Evolutionary conservation across 2,113 vertebrate genomes (phyloP).

Genomic region (Siphamia tubifer): DNA sequence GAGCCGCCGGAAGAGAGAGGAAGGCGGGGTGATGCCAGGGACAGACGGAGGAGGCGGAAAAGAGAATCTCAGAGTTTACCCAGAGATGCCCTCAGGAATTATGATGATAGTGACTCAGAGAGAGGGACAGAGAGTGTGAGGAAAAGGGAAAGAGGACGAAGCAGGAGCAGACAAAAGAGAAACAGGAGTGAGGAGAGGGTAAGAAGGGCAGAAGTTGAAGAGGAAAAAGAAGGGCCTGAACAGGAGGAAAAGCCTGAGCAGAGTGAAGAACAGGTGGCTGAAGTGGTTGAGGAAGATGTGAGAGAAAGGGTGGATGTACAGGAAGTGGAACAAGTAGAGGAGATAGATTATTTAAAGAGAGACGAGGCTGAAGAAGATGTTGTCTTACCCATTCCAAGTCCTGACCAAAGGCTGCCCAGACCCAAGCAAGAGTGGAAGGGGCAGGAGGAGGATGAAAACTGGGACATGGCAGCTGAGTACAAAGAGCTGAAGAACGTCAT

Average conservation of each 20-base stretch:
- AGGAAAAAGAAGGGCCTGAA: neutral
- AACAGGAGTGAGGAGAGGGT: neutral
- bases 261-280: neutral
- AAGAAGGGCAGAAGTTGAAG: neutral
- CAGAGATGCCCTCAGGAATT: conserved; percentile 50
- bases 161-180: neutral
- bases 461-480: conserved; percentile 38
- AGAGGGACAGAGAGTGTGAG: conserved; percentile 20
- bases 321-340: neutral
- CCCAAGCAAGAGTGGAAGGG: conserved; percentile 32
- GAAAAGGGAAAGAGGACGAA: conserved; percentile 8
- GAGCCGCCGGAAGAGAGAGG: conserved; percentile 16
- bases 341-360: neutral
- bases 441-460: neutral
- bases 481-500: conserved; percentile 18
- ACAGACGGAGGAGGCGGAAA: conserved; percentile 49
- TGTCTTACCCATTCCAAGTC: conserved; percentile 56
- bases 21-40: neutral
- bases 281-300: neutral
- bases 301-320: neutral
- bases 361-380: conserved; percentile 1
- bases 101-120: conserved; percentile 24
- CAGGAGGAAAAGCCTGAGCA: neutral
- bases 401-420: conserved; percentile 36
- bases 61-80: conserved; percentile 65